phyloP scores from a whole-genome alignment of 2,888 invertebrate genomes.

The Philonicus albiceps region DNA sequence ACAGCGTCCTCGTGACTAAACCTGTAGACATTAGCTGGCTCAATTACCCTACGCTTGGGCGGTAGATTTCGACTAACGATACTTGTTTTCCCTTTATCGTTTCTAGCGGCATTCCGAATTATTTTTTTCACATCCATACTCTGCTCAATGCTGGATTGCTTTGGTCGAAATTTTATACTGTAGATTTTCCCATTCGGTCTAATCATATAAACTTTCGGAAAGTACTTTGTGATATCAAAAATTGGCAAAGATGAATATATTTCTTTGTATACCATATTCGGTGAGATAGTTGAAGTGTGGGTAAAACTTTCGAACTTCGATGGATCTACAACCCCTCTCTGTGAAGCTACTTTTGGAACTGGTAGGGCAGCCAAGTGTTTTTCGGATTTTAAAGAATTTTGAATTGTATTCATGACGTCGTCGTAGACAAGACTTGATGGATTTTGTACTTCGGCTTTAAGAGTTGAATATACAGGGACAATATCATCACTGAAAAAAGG shows the following conservation, averaged over 20 bases:
- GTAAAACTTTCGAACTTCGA: background rate
- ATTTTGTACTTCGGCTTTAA: background rate
- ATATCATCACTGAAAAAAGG: conserved; percentile 72
- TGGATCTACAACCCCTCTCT: background rate
- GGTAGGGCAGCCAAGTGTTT: background rate
- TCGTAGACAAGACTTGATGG: conserved; percentile 45
- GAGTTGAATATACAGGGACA: background rate
- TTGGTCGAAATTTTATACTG: conserved; percentile 34
- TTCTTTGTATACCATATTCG: background rate
- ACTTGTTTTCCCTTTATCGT: background rate
- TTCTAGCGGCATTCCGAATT: background rate
- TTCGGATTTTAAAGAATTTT: conserved; percentile 31
- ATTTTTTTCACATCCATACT: background rate
- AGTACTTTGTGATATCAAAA: conserved; percentile 43
- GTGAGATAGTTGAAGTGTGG: background rate
- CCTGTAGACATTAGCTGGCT: background rate
- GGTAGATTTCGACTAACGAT: background rate
- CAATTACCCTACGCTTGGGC: background rate
- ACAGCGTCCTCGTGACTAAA: conserved; percentile 10
- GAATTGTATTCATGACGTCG: conserved; percentile 49
- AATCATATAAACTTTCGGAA: conserved; percentile 44
- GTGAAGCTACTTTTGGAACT: background rate
- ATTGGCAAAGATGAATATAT: conserved; percentile 24
- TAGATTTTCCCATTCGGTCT: conserved; percentile 44
- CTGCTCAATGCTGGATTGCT: background rate